Conservation (phyloP, 2,113 vertebrate species). For the Glaucidium brasilianum region DNA sequence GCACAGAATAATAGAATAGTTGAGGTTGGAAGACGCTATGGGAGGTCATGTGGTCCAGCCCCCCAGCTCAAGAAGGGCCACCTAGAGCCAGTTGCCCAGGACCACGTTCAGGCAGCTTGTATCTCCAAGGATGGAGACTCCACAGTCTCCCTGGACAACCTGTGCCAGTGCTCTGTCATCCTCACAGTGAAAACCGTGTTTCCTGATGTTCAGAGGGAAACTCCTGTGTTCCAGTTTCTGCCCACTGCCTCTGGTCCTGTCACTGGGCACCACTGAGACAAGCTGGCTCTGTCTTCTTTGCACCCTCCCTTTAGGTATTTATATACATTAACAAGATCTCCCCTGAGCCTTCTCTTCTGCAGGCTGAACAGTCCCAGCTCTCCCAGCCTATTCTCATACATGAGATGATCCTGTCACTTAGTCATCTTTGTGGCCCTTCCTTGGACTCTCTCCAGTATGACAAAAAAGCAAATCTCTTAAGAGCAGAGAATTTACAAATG, state of each 20-base stretch:
- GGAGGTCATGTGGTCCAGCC: neutral
- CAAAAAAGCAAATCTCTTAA: neutral
- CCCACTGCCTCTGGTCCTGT: neutral
- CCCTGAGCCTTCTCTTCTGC: neutral
- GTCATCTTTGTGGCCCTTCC: rapidly evolving
- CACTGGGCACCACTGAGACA: neutral
- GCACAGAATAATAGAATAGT: neutral
- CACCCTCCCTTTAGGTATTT: neutral
- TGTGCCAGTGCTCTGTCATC: neutral
- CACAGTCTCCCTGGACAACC: neutral
- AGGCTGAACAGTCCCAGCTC: neutral
- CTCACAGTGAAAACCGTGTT: neutral
- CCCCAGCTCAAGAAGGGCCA: neutral
- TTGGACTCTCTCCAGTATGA: neutral
- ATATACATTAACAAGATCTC: neutral
- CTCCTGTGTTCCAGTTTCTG: neutral
- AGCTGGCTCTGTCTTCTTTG: neutral
- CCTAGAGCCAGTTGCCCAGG: neutral
- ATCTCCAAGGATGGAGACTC: neutral
- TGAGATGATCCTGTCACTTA: neutral
- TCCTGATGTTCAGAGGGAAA: neutral
- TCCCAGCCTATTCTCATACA: neutral
- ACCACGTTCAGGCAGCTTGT: rapidly evolving
- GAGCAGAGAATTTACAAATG: neutral
- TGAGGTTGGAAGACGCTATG: neutral